Evolutionary conservation across 2,797 vertebrate genomes (phyloP), one percentile per base, ranked within the genome.

Genomic region (Squalus acanthias): DNA sequence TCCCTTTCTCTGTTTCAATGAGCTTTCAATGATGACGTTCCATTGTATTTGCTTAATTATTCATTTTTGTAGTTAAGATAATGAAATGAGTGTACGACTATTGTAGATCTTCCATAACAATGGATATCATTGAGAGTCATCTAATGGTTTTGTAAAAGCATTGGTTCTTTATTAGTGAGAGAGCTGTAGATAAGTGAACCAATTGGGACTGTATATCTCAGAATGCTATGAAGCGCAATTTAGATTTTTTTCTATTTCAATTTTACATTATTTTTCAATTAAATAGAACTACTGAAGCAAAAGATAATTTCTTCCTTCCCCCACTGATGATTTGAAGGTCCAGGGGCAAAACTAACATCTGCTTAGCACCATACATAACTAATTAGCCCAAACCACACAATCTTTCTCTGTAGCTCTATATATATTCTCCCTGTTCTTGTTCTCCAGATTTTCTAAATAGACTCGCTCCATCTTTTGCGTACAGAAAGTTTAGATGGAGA

Each of bases 201-300:
- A 26, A 57, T 15, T 33, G 26, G 29, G 33, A 91, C 26, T 60
- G 10, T 1, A 26, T 15, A 13, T 91, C 26, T 60, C 53, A 53
- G 85, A 87, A 57, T 53, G 26, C 53, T 91, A 63, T 24, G 17
- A 50, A 91, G 3, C 57, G 12, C 29, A 91, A 91, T 33, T 91
- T 57, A 60, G 57, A 63, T 63, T 63, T 2, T 33, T 60, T 91
- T 33, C 22, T 91, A 29, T 60, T 33, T 63, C 57, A 91, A 91
- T 91, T 91, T 91, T 91, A 60, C 29, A 91, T 63, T 15, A 50
- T 91, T 91, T 91, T 91, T 53, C 53, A 91, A 29, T 91, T 91
- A 91, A 63, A 15, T 63, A 63, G 53, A 91, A 91, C 57, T 33
- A 33, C 12, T 15, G 53, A 91, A 33, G 53, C 88, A 91, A 26